Evolutionary conservation across 2,797 vertebrate genomes (phyloP).

Genomic region (Labeo calbasu): DNA sequence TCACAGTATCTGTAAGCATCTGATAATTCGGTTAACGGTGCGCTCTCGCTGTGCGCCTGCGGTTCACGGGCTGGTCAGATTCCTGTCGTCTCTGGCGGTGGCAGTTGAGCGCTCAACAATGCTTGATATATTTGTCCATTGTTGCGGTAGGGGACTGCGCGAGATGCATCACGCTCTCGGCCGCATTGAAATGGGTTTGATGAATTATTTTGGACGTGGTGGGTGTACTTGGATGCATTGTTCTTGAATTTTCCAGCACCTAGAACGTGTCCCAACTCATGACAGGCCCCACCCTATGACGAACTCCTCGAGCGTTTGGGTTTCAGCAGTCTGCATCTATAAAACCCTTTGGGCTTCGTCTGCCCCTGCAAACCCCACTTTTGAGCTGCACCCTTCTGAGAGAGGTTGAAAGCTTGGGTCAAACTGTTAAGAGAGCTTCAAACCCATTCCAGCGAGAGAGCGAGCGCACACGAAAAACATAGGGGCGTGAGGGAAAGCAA

Average conservation of each 20-base stretch:
- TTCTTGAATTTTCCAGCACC: conserved; percentile 47
- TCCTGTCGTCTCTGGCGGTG: conserved; percentile 38
- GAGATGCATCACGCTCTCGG: conserved; percentile 35
- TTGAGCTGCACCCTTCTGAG: conserved; percentile 37
- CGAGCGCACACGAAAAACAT: background rate
- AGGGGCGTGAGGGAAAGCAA: conserved; percentile 40
- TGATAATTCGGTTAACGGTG: conserved; percentile 22
- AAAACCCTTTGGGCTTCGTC: conserved; percentile 23
- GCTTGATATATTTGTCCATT: conserved; percentile 49
- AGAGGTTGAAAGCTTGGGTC: conserved; percentile 34
- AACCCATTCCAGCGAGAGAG: conserved; percentile 18
- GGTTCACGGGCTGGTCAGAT: conserved; percentile 49
- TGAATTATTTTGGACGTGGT: conserved; percentile 51
- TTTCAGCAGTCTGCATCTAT: conserved; percentile 23
- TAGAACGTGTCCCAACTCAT: conserved; percentile 52
- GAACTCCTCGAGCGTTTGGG: conserved; percentile 10
- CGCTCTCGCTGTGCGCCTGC: conserved; percentile 32
- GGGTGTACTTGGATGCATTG: conserved; percentile 53
- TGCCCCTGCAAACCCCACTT: conserved; percentile 24
- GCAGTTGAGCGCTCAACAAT: conserved; percentile 39
- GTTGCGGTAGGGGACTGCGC: conserved; percentile 22
- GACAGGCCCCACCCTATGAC: conserved; percentile 50
- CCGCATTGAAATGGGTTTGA: conserved; percentile 51
- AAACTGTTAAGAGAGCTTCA: conserved; percentile 31
- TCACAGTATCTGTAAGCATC: conserved; percentile 42